These are phyloP conservation scores for Pycnomerus fuliginosus DNA, from an alignment of 2,888 invertebrate species.

Conservation along the genomic window DNA sequence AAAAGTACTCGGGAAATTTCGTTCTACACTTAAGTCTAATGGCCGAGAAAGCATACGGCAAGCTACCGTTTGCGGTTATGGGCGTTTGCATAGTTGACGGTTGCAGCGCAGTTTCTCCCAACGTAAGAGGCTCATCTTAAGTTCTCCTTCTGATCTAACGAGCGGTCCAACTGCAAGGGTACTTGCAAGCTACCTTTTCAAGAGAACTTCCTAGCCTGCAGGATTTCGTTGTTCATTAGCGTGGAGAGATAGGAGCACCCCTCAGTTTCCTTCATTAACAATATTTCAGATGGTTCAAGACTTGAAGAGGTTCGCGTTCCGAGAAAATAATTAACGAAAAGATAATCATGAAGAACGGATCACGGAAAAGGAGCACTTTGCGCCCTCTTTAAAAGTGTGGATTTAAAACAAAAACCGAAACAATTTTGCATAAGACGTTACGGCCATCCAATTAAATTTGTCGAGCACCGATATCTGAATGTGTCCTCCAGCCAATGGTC, in stretches of 20 bases:
- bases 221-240: slow-evolving; percentile 24
- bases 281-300: slow-evolving; percentile 35
- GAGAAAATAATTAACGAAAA: slow-evolving; percentile 37
- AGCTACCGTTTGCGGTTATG: slow-evolving; percentile 16
- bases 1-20: slow-evolving; percentile 8
- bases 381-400: slow-evolving; percentile 10
- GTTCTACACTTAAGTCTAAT: slow-evolving; percentile 13
- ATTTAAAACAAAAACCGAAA: no score
- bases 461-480: no score
- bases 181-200: slow-evolving; percentile 16
- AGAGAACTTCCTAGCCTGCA: slow-evolving; percentile 17
- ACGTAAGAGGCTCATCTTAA: slow-evolving; percentile 18
- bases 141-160: slow-evolving; percentile 29
- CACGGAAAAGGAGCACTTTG: slow-evolving; percentile 11
- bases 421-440: no score
- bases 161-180: slow-evolving; percentile 28
- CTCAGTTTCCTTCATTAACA: slow-evolving; percentile 36
- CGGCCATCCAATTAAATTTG: no score
- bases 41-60: slow-evolving; percentile 10
- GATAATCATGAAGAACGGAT: slow-evolving; percentile 21
- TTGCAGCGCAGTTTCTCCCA: slow-evolving; percentile 10
- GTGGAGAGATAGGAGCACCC: slow-evolving; percentile 17
- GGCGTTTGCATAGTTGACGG: slow-evolving; percentile 20
- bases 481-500: no score
- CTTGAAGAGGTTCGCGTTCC: slow-evolving; percentile 27